Evolutionary conservation across 2,797 vertebrate genomes (phyloP).

Genomic region (Tenualosa thibaudeaui): DNA sequence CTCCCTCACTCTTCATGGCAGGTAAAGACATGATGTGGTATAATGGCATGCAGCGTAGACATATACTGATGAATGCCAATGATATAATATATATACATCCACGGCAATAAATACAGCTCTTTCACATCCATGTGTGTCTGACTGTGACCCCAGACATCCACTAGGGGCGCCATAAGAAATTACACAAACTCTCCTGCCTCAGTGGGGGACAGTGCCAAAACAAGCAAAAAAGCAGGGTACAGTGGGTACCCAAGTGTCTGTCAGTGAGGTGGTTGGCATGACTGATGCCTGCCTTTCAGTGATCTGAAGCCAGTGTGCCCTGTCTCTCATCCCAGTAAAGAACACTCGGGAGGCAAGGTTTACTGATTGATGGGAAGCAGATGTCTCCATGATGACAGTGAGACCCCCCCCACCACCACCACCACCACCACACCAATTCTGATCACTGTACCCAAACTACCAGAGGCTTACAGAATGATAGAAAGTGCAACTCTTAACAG

Average conservation of each 20-base stretch:
- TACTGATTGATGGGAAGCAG: conserved; percentile 10
- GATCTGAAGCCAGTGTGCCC: not conserved
- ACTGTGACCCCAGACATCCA: not conserved
- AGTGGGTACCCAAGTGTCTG: not conserved
- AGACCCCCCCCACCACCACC: not conserved
- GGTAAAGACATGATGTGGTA: not conserved
- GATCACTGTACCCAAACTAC: not conserved
- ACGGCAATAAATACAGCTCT: not conserved
- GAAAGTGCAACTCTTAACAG: not conserved
- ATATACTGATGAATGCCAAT: not conserved
- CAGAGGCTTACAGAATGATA: not conserved
- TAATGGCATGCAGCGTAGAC: not conserved
- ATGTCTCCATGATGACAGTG: not conserved
- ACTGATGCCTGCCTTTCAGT: not conserved
- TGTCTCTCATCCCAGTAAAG: not conserved
- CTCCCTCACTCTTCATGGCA: not conserved
- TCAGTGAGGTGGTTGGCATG: not conserved
- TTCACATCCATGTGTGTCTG: not conserved
- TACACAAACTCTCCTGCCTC: not conserved
- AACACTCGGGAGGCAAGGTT: not conserved
- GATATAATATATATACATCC: no score
- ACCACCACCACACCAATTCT: not conserved
- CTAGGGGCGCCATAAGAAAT: not conserved
- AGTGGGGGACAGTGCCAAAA: not conserved
- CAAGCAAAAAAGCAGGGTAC: not conserved